Evolutionary conservation across 2,113 vertebrate genomes (phyloP).

Genomic region (Macquaria australasica): DNA sequence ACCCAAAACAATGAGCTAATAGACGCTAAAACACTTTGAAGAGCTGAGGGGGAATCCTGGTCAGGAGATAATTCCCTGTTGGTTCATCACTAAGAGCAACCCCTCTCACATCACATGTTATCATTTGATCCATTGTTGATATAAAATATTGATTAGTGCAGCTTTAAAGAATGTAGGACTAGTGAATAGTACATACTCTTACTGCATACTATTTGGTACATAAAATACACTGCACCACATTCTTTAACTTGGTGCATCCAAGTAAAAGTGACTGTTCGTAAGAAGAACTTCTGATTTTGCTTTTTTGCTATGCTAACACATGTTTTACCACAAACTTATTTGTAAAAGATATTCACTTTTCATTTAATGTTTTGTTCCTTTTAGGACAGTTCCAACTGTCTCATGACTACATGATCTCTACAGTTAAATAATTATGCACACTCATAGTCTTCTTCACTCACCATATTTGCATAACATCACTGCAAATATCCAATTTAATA

Average conservation of each 20-base stretch:
- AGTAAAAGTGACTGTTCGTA: background rate
- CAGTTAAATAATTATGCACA: background rate
- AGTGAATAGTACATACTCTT: background rate
- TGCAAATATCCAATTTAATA: background rate
- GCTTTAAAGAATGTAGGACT: background rate
- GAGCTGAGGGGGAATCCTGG: background rate
- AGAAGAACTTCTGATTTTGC: background rate
- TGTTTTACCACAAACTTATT: no score
- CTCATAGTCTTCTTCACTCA: background rate
- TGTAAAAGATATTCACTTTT: background rate
- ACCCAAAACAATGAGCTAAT: background rate
- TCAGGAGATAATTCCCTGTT: background rate
- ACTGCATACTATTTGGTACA: background rate
- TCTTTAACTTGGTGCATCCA: background rate
- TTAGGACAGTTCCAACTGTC: background rate
- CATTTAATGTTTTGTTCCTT: background rate
- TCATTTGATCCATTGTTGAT: background rate
- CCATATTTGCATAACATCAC: background rate
- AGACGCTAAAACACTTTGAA: background rate
- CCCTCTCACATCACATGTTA: background rate
- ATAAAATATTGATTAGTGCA: background rate
- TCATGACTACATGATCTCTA: background rate
- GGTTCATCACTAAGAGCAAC: background rate
- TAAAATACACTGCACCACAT: background rate
- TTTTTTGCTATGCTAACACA: no score